These are phyloP conservation scores for Diadromus collaris DNA, from an alignment of 2,888 invertebrate genomes.

Conservation along the genomic window DNA sequence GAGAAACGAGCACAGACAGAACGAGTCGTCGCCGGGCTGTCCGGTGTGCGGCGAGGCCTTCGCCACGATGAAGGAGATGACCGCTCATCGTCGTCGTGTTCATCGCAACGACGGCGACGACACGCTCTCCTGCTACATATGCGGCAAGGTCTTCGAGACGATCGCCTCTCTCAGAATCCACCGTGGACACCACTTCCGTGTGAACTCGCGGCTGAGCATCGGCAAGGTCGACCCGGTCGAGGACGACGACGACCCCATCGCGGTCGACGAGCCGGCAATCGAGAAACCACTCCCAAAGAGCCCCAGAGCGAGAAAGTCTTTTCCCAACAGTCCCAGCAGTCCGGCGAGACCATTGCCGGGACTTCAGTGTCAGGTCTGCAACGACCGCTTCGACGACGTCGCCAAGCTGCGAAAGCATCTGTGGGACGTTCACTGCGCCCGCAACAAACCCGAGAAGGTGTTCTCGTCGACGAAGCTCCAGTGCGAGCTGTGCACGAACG, in stretches of 20 bases:
- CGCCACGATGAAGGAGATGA: conserved; percentile 68
- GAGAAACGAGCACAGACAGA: conserved; percentile 67
- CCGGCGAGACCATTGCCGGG: conserved; percentile 24
- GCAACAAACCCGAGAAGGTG: conserved; percentile 75
- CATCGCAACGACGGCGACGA: conserved; percentile 73
- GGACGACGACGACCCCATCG: conserved; percentile 40
- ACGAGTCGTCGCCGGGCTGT: conserved; percentile 60
- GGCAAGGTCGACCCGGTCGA: conserved; percentile 36
- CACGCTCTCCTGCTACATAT: conserved; percentile 84
- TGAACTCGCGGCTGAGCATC: conserved; percentile 77
- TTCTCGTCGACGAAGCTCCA: conserved; percentile 70
- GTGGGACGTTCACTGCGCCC: conserved; percentile 82
- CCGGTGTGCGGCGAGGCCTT: conserved; percentile 69
- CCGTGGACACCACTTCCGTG: conserved; percentile 83
- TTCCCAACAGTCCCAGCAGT: conserved; percentile 53
- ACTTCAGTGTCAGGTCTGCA: conserved; percentile 84
- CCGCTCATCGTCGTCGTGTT: conserved; percentile 70
- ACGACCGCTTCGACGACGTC: conserved; percentile 82
- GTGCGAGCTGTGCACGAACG: conserved; percentile 81
- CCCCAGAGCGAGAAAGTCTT: conserved; percentile 71
- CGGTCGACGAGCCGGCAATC: conserved; percentile 7
- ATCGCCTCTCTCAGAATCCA: conserved; percentile 85
- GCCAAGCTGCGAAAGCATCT: conserved; percentile 83
- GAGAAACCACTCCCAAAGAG: conserved; percentile 59
- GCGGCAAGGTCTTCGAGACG: conserved; percentile 84